Evolutionary conservation across 2,888 invertebrate species (phyloP).

Genomic region (Spilosoma lubricipeda): DNA sequence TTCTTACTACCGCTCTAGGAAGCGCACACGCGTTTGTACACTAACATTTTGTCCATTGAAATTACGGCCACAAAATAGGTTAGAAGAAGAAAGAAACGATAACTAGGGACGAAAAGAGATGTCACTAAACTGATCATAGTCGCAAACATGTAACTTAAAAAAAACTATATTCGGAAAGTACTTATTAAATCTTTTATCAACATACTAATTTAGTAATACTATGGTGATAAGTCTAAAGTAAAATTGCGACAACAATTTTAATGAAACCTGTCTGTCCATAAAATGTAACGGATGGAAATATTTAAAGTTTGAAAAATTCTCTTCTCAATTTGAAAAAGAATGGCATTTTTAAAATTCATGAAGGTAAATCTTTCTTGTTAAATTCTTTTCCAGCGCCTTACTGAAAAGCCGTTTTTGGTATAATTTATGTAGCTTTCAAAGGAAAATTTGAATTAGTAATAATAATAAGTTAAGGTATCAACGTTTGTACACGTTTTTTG

Average conservation of each 20-base stretch:
- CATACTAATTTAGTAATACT: not conserved
- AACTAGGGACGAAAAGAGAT: too few relatives aligned
- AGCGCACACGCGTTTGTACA: too few relatives aligned
- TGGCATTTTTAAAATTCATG: slow-evolving; percentile 34
- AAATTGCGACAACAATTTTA: not conserved
- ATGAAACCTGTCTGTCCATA: not conserved
- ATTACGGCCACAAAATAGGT: too few relatives aligned
- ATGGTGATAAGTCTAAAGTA: not conserved
- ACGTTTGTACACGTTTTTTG: not conserved
- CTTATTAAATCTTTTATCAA: too few relatives aligned
- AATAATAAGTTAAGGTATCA: not conserved
- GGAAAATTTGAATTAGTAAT: not conserved
- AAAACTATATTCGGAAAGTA: too few relatives aligned
- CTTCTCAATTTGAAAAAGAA: slow-evolving; percentile 33
- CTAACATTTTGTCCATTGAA: too few relatives aligned
- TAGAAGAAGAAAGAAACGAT: too few relatives aligned
- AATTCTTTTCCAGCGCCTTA: not conserved
- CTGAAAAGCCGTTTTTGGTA: slow-evolving; percentile 6
- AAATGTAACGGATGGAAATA: slow-evolving; percentile 19
- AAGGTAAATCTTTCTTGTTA: slow-evolving; percentile 16
- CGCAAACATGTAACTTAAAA: too few relatives aligned
- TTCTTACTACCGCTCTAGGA: too few relatives aligned
- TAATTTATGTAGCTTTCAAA: slow-evolving; percentile 16
- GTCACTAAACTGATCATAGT: too few relatives aligned
- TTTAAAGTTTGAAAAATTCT: slow-evolving; percentile 12